Evolutionary conservation across 2,113 vertebrate species (phyloP).

Genomic region (Lethenteron camtschaticum): DNA sequence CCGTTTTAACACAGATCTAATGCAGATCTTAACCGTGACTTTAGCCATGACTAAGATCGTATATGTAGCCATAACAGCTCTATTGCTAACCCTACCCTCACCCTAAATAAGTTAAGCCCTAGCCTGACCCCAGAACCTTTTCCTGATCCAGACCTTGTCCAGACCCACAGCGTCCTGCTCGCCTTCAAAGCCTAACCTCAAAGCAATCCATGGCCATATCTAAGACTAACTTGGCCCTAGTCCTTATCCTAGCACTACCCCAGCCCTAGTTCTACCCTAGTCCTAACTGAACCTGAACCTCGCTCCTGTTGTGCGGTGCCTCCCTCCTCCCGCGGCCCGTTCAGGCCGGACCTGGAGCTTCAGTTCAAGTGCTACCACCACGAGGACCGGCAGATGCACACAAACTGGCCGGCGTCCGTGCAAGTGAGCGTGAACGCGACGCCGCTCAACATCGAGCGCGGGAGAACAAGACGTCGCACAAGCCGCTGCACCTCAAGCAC

Average conservation of each 20-base stretch:
- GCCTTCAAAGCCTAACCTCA: too few relatives aligned
- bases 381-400: conserved; percentile 84
- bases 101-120: too few relatives aligned
- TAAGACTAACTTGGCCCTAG: not conserved
- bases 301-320: not conserved
- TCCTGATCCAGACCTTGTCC: too few relatives aligned
- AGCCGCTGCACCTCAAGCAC: conserved; percentile 72
- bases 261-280: not conserved
- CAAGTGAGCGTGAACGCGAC: conserved; percentile 86
- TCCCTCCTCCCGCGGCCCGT: too few relatives aligned
- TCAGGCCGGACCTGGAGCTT: conserved; percentile 71
- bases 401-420: conserved; percentile 84
- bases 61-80: too few relatives aligned
- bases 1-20: too few relatives aligned
- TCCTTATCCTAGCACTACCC: not conserved
- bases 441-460: conserved; percentile 58
- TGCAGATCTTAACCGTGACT: too few relatives aligned
- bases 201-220: too few relatives aligned
- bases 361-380: conserved; percentile 97
- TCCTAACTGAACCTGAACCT: not conserved
- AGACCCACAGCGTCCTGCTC: too few relatives aligned
- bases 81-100: too few relatives aligned
- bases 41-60: too few relatives aligned
- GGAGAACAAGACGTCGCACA: conserved; percentile 96
- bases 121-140: too few relatives aligned